Evolutionary conservation across 1,140 invertebrate species (phyloP).

Genomic region (Pseudomyrmex gracilis): DNA sequence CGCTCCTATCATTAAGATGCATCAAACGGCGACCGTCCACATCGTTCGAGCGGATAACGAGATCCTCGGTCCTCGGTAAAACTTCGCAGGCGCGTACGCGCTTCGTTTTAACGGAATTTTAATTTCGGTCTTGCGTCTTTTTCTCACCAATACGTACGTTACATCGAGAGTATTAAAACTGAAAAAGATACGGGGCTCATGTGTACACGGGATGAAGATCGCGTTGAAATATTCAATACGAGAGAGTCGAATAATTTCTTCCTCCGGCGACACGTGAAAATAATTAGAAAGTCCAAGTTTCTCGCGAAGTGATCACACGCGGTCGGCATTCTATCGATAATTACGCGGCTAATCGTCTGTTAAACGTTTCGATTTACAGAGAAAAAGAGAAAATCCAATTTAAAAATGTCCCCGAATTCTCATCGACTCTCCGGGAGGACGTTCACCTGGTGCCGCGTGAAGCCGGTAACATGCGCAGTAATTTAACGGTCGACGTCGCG

Average conservation of each 20-base stretch:
- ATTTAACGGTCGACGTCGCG: no score
- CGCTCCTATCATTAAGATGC: constrained; percentile 17
- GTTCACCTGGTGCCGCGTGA: neutral
- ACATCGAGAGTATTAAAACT: neutral
- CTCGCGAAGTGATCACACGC: neutral
- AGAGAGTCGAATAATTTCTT: no score
- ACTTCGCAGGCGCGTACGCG: neutral
- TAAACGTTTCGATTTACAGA: constrained; percentile 5
- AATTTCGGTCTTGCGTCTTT: neutral
- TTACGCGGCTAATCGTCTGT: constrained; percentile 8
- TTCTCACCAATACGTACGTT: neutral
- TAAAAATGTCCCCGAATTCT: constrained; percentile 38
- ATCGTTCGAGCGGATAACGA: neutral
- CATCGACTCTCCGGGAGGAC: neutral
- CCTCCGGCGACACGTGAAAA: neutral
- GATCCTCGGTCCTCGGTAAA: neutral
- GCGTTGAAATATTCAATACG: no score
- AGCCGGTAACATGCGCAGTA: constrained; percentile 49
- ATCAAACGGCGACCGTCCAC: neutral
- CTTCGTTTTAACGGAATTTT: constrained; percentile 5
- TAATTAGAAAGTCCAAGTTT: constrained; percentile 46
- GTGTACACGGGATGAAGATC: no score
- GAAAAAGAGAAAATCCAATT: neutral
- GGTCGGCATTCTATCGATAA: constrained; percentile 41
- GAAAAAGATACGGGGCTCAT: neutral